Evolutionary conservation across 1,140 invertebrate genomes (phyloP).

Genomic region (Pissodes strobi): DNA sequence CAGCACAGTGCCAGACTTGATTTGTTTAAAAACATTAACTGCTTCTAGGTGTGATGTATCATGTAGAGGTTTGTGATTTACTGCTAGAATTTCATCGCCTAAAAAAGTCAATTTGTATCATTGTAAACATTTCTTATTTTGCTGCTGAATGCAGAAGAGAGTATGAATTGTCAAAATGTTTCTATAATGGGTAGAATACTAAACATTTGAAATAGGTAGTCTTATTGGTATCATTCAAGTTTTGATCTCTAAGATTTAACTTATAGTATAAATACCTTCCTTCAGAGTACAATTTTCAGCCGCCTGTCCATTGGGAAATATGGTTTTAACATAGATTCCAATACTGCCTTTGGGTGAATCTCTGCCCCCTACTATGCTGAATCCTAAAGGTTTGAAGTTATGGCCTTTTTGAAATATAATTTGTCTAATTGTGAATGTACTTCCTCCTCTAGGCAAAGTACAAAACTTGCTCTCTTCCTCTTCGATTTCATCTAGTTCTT

Average conservation of each 20-base stretch:
- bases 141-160: no score
- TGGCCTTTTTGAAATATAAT: constrained; percentile 74
- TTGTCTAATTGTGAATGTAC: constrained; percentile 57
- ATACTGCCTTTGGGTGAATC: constrained; percentile 88
- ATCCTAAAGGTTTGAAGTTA: constrained; percentile 84
- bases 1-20: constrained; percentile 83
- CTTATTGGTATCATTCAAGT: no score
- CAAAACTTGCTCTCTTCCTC: constrained; percentile 59
- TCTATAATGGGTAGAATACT: no score
- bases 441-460: constrained; percentile 56
- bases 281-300: constrained; percentile 81
- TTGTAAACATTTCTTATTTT: neutral
- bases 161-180: no score
- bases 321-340: constrained; percentile 89
- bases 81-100: constrained; percentile 92
- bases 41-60: constrained; percentile 89
- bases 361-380: constrained; percentile 88
- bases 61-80: constrained; percentile 84
- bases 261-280: no score
- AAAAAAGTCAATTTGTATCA: constrained; percentile 26
- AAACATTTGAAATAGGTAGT: no score
- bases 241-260: no score
- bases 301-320: constrained; percentile 84
- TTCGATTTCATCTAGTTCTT: constrained; percentile 51
- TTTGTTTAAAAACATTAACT: constrained; percentile 87